Conservation (phyloP, 2,888 invertebrate species). For the Norana najaformis region DNA sequence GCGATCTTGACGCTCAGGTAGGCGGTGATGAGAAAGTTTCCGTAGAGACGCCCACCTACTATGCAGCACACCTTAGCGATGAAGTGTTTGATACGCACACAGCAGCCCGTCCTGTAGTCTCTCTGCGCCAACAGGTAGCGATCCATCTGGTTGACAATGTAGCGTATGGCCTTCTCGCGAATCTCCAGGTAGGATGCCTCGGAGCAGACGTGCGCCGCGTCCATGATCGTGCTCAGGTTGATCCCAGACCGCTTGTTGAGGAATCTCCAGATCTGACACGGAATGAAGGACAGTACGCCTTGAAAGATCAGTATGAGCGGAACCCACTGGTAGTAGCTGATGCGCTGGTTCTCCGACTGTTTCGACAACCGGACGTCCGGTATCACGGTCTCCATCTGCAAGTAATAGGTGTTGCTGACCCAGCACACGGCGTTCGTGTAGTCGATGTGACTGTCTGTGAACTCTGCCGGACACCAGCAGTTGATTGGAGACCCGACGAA, state of each 20-base stretch:
- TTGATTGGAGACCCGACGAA: conserved; percentile 47
- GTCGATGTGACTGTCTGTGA: conserved; percentile 45
- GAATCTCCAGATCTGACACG: conserved; percentile 47
- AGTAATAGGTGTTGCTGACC: conserved; percentile 48
- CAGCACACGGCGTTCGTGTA: conserved; percentile 49
- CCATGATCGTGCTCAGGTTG: conserved; percentile 45
- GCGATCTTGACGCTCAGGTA: conserved; percentile 64
- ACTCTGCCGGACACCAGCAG: conserved; percentile 48
- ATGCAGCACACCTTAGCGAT: conserved; percentile 61
- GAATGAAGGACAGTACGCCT: conserved; percentile 45
- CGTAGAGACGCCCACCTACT: conserved; percentile 61
- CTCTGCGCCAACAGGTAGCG: conserved; percentile 63
- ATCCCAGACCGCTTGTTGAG: conserved; percentile 46
- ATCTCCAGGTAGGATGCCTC: conserved; percentile 48
- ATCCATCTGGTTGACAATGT: conserved; percentile 64
- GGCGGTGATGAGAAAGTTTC: conserved; percentile 64
- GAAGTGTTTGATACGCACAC: conserved; percentile 58
- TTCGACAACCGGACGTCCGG: conserved; percentile 37
- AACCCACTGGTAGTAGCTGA: conserved; percentile 48
- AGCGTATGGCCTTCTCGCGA: conserved; percentile 56
- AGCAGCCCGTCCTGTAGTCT: conserved; percentile 61
- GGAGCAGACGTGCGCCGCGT: conserved; percentile 46
- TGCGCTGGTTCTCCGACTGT: conserved; percentile 37
- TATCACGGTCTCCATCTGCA: conserved; percentile 41
- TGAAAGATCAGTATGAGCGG: conserved; percentile 47